Evolutionary conservation across 2,113 vertebrate species (phyloP), one percentile per base, ranked within the genome.

Genomic region (Chionomys nivalis): DNA sequence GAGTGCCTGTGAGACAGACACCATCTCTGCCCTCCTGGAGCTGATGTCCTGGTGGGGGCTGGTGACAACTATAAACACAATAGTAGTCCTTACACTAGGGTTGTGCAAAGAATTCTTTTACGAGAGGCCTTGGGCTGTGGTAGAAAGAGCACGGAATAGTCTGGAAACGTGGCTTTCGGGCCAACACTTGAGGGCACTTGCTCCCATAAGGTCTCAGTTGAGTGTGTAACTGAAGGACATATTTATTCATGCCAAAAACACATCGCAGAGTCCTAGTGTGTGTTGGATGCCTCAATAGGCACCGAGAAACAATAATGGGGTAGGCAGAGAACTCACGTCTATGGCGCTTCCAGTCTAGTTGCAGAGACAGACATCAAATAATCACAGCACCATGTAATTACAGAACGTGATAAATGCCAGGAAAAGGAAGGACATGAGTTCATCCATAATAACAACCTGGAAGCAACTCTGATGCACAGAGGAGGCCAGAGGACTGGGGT

Each of bases 161-260:
- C 76, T 73, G 47, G 58, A 90, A 47, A 61, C 52, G 10, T 33
- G 73, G 31, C 49, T 83, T 58, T 39, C 55, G 55, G 21, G 26
- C 28, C 55, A 88, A 14, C 23, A 24, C 14, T 31, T 31, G 8
- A 73, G 13, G 39, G 1, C 26, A 33, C 3, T n/a, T 70, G 68
- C 85, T 61, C 72, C 65, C 5, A 44, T 26, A 36, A 78, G 90
- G 61, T 52, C 44, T 90, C 78, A 8, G 33, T 16, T 85, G 70
- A 10, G 5, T 65, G 36, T 85, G 70, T 92, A 78, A 65, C 47
- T 44, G 49, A 72, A 90, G 31, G n/a, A 28, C 21, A 24, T 81
- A 66, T 65, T 65, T 76, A 85, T 26, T 95, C 81, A 94, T 68
- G 63, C 24, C 61, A 49, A 49, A 95, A 82, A 72, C 42, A 42